These are phyloP conservation scores for Sturnira hondurensis DNA, from an alignment of 2,113 vertebrate species.

Conservation along the genomic window DNA sequence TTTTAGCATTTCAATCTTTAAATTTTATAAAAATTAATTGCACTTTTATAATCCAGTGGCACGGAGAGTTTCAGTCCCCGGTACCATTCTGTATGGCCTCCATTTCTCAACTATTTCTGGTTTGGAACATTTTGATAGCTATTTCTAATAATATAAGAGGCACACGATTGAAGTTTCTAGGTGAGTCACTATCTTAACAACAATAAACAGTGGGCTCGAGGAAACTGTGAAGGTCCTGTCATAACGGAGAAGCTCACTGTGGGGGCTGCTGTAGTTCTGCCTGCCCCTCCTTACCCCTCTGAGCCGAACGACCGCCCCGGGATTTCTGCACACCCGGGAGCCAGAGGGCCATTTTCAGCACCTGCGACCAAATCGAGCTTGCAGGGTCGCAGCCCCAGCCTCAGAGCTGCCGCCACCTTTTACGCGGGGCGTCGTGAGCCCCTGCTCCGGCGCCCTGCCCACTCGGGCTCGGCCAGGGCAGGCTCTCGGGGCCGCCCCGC, in stretches of 20 bases:
- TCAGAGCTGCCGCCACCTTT: too few relatives aligned
- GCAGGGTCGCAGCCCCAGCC: neutral
- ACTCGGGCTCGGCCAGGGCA: accelerated
- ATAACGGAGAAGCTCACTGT: neutral
- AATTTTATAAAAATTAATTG: neutral
- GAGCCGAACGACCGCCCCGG: neutral
- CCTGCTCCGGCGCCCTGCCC: accelerated
- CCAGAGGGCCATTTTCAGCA: neutral
- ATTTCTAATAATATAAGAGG: neutral
- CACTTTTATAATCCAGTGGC: neutral
- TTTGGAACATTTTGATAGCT: neutral
- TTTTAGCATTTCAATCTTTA: neutral
- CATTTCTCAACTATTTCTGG: neutral
- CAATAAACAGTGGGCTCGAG: neutral
- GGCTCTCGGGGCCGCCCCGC: accelerated
- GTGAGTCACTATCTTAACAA: neutral
- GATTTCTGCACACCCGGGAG: neutral
- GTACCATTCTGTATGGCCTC: neutral
- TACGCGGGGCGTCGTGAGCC: neutral
- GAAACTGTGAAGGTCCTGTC: neutral
- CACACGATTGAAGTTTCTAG: neutral
- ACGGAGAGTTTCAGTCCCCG: neutral
- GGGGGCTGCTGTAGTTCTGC: neutral
- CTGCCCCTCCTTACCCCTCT: neutral
- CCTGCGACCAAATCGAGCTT: accelerated